A percentile compares a stretch with the other conserved stretches of the same genome.
Evolutionary conservation across 2,113 vertebrate genomes (phyloP).

Genomic region (Saccopteryx leptura): DNA sequence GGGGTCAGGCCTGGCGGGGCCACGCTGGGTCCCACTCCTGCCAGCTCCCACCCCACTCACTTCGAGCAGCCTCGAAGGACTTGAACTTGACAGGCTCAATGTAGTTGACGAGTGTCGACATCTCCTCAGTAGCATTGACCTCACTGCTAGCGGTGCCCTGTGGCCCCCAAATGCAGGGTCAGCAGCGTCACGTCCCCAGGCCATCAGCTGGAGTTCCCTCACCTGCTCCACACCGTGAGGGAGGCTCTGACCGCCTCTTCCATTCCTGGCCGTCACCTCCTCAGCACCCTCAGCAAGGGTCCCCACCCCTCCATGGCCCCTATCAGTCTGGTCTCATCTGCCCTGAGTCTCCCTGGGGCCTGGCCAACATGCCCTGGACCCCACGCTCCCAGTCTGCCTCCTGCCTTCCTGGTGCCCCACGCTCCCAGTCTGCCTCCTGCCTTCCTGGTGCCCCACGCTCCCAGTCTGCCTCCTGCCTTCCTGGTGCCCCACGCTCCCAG

Average conservation of each 20-base stretch:
- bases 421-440: neutral
- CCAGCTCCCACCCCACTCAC: slow-evolving; percentile 87
- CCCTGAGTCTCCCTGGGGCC: neutral
- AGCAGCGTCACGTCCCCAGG: neutral
- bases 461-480: neutral
- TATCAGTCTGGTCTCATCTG: rapidly evolving
- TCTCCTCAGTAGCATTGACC: slow-evolving; percentile 95
- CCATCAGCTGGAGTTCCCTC: neutral
- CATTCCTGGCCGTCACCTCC: neutral
- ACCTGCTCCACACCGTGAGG: neutral
- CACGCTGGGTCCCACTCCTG: neutral
- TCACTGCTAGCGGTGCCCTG: slow-evolving; percentile 96
- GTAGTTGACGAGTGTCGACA: slow-evolving; percentile 96
- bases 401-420: neutral
- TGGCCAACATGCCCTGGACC: rapidly evolving
- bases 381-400: neutral
- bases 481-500: neutral
- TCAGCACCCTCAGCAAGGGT: neutral
- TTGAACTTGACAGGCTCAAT: slow-evolving; percentile 96
- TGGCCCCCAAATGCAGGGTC: neutral
- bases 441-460: neutral
- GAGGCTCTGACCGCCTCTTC: neutral
- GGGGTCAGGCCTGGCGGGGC: neutral
- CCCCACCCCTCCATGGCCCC: neutral
- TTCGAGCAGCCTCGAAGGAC: slow-evolving; percentile 91